Evolutionary conservation across 2,888 invertebrate species (phyloP).

Genomic region (Folsomia manolachei): DNA sequence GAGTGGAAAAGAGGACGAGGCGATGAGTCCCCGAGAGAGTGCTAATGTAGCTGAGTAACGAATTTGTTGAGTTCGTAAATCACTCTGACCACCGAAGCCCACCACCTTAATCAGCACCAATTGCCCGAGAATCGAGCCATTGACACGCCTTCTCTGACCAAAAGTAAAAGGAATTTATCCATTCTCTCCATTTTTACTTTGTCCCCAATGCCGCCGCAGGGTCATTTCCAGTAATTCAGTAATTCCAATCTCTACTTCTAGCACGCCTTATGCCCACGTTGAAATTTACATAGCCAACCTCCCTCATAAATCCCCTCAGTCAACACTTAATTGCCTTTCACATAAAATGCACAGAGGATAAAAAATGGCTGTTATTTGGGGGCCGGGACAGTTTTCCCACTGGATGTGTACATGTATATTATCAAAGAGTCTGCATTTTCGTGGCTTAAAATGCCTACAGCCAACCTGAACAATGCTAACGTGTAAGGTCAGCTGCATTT

Average conservation of each 20-base stretch:
- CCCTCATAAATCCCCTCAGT: not conserved
- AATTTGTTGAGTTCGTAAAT: slow-evolving; percentile 51
- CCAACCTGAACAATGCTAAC: not conserved
- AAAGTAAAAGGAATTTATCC: no score
- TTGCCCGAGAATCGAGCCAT: slow-evolving; percentile 50
- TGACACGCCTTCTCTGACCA: slow-evolving; percentile 51
- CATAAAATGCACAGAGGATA: no score
- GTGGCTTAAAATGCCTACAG: not conserved
- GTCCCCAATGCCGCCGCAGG: slow-evolving; percentile 1
- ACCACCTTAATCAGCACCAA: slow-evolving; percentile 51
- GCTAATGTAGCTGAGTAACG: slow-evolving; percentile 51
- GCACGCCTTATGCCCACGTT: not conserved
- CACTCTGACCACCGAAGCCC: slow-evolving; percentile 41
- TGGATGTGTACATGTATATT: no score
- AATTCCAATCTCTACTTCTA: slow-evolving; percentile 14
- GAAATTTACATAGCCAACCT: not conserved
- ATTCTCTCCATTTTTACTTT: slow-evolving; percentile 31
- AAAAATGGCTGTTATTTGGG: no score
- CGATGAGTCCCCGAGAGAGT: slow-evolving; percentile 42
- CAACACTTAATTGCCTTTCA: not conserved
- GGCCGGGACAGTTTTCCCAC: no score
- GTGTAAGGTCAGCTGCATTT: not conserved
- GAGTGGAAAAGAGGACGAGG: slow-evolving; percentile 9
- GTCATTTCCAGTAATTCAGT: not conserved
- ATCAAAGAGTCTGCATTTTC: not conserved